Evolutionary conservation across 2,113 vertebrate species (phyloP).

Genomic region (Ivindomyrus marchei): DNA sequence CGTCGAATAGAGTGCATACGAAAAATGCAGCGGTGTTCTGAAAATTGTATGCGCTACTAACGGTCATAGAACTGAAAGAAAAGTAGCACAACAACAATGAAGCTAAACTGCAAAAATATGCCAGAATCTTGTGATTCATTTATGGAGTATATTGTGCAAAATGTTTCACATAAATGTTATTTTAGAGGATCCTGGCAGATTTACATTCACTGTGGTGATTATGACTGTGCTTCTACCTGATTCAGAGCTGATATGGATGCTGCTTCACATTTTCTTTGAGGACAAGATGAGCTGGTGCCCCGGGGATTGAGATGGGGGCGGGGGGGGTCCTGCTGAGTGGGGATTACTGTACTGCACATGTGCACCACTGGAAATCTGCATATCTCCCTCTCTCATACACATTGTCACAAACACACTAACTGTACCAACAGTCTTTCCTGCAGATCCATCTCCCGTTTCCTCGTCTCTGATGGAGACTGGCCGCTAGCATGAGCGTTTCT

Average conservation of each 20-base stretch:
- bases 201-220: not conserved
- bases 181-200: not conserved
- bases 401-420: not conserved
- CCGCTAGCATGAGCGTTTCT: conserved; percentile 52
- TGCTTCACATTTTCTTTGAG: not conserved
- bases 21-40: not conserved
- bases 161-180: not conserved
- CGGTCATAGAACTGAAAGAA: not conserved
- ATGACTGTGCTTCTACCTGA: not conserved
- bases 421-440: not conserved
- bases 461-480: conserved; percentile 26
- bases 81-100: not conserved
- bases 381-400: conserved; percentile 4
- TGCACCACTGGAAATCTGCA: not conserved
- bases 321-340: conserved; percentile 45
- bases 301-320: conserved; percentile 32
- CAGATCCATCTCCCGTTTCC: not conserved
- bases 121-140: not conserved
- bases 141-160: not conserved
- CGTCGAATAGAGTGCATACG: not conserved
- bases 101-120: not conserved
- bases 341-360: conserved; percentile 43
- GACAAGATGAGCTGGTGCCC: not conserved
- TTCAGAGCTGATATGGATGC: not conserved
- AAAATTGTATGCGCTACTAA: not conserved